Conservation (phyloP, 2,888 invertebrate genomes). For the Anaspis maculata region DNA sequence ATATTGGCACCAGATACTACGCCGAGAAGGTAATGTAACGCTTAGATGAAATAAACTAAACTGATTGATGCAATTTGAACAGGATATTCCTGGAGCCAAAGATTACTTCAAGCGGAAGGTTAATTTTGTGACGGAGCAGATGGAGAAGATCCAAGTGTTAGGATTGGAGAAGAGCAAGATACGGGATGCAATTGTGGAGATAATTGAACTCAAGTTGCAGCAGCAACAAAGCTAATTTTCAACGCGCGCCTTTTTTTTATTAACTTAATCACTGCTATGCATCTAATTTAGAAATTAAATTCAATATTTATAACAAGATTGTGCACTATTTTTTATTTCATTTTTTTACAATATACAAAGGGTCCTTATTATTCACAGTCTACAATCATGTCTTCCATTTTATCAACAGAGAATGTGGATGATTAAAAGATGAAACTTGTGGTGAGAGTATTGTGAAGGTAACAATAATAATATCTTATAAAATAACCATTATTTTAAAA, state of each 20-base stretch:
- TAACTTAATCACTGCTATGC: not conserved
- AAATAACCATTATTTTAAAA: too few relatives aligned
- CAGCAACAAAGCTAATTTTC: conserved; percentile 33
- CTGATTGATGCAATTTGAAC: conserved; percentile 1
- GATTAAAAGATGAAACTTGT: conserved; percentile 5
- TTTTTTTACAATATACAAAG: conserved; percentile 19
- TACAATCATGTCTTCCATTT: conserved; percentile 15
- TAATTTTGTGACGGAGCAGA: conserved; percentile 85
- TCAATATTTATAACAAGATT: conserved; percentile 15
- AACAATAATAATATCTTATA: too few relatives aligned
- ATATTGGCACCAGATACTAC: conserved; percentile 96
- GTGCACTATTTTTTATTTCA: conserved; percentile 15
- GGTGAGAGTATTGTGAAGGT: not conserved
- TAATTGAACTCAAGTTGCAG: conserved; percentile 67
- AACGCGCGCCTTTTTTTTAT: not conserved
- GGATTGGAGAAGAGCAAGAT: conserved; percentile 78
- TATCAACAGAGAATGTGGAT: too few relatives aligned
- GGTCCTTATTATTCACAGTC: conserved; percentile 19
- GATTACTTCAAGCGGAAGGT: conserved; percentile 91
- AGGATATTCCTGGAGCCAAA: conserved; percentile 54
- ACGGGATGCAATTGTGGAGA: conserved; percentile 67
- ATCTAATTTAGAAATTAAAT: not conserved
- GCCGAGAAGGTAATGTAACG: conserved; percentile 68
- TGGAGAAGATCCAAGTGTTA: conserved; percentile 82
- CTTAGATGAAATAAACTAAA: not conserved